These are phyloP conservation scores for Bibio marci DNA, from an alignment of 2,888 invertebrate genomes.

Conservation along the genomic window DNA sequence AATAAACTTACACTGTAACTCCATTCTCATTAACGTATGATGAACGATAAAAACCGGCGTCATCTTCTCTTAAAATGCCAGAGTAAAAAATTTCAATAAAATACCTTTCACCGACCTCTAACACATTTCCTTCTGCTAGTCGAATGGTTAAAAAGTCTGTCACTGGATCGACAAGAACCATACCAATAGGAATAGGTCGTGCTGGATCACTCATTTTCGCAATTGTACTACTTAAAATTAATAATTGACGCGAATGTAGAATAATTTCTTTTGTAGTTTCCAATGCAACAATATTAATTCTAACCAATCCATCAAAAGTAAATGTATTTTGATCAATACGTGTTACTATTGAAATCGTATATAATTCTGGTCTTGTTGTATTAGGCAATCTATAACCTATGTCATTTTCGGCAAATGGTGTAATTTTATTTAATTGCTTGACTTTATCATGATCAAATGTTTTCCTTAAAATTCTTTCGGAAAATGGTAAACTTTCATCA, in stretches of 20 bases:
- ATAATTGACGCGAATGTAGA: constrained; percentile 36
- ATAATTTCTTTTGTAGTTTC: constrained; percentile 33
- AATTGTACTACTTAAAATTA: too few species aligned
- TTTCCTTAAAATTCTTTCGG: too few species aligned
- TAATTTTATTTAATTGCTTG: too few species aligned
- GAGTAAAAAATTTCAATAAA: constrained; percentile 35
- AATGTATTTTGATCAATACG: constrained; percentile 27
- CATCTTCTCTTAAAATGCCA: constrained; percentile 38
- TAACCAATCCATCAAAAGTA: constrained; percentile 28
- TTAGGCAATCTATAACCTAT: constrained; percentile 34
- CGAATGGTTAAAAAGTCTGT: too few species aligned
- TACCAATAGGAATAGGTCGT: too few species aligned
- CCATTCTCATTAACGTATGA: constrained; percentile 26
- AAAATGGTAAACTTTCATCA: too few species aligned
- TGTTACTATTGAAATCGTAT: constrained; percentile 33
- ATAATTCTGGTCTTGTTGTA: constrained; percentile 34
- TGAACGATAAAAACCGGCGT: constrained; percentile 47
- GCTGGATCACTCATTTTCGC: too few species aligned
- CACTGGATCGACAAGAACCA: too few species aligned
- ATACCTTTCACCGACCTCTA: constrained; percentile 26
- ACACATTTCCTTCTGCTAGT: background rate
- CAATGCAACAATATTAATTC: constrained; percentile 31
- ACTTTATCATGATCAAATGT: too few species aligned
- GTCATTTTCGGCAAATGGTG: background rate
- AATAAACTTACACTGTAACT: constrained; percentile 4